These are phyloP conservation scores for Glaucopsyche alexis DNA, from an alignment of 2,888 invertebrate species.

Conservation along the genomic window DNA sequence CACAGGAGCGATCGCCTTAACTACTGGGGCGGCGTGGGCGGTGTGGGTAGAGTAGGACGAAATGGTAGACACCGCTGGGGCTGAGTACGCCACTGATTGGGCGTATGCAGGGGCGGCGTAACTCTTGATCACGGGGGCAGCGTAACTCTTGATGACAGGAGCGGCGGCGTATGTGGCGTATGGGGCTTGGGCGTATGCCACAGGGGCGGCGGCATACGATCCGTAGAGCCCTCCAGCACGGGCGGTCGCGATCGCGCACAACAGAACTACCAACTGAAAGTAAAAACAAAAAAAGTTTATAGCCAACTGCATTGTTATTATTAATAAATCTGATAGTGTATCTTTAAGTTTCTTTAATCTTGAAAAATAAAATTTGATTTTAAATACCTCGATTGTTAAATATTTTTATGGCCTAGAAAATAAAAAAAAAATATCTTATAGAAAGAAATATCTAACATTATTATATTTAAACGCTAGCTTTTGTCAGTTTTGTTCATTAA, in stretches of 20 bases:
- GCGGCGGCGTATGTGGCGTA: constrained; percentile 35
- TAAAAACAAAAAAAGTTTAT: neutral
- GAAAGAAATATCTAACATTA: too few species aligned
- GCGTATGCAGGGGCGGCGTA: constrained; percentile 51
- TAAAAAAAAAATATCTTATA: too few species aligned
- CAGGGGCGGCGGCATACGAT: constrained; percentile 68
- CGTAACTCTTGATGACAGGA: constrained; percentile 42
- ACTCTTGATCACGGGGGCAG: constrained; percentile 31
- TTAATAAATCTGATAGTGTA: neutral
- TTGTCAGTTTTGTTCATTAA: too few species aligned
- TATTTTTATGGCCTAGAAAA: too few species aligned
- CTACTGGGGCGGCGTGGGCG: constrained; percentile 47
- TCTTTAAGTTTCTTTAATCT: neutral
- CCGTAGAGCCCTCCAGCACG: constrained; percentile 77
- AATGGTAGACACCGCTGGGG: constrained; percentile 48
- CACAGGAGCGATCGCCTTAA: constrained; percentile 50
- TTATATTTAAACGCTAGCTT: too few species aligned
- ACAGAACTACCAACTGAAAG: constrained; percentile 78
- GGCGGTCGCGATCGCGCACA: constrained; percentile 80
- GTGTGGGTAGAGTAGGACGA: constrained; percentile 49
- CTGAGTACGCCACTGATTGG: constrained; percentile 68
- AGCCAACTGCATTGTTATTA: too few species aligned
- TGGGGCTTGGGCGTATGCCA: constrained; percentile 55
- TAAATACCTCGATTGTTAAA: too few species aligned
- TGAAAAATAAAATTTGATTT: too few species aligned